Conservation (phyloP, 2,888 invertebrate genomes). For the Graphium colonna region DNA sequence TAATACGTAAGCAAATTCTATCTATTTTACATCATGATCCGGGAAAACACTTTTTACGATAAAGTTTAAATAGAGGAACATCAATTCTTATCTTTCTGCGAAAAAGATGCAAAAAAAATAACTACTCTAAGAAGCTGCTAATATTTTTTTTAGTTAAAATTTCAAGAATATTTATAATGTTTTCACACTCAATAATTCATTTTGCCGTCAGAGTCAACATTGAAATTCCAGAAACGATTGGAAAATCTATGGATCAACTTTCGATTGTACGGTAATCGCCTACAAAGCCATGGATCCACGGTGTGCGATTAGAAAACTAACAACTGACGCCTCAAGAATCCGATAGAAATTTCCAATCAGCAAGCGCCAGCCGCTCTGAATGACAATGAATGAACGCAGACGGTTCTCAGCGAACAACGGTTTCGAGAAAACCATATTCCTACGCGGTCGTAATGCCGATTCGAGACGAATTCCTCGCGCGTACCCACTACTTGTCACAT, state of each 20-base stretch:
- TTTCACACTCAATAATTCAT: background rate
- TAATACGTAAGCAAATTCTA: too few relatives aligned
- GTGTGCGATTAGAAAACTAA: slow-evolving; percentile 40
- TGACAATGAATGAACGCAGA: slow-evolving; percentile 55
- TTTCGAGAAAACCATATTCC: slow-evolving; percentile 76
- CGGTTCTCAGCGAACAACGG: slow-evolving; percentile 67
- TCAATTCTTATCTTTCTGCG: too few relatives aligned
- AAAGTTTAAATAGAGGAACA: too few relatives aligned
- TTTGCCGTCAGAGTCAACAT: slow-evolving; percentile 1
- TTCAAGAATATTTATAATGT: too few relatives aligned
- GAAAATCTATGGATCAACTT: slow-evolving; percentile 24
- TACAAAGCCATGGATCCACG: slow-evolving; percentile 27
- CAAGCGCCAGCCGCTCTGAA: slow-evolving; percentile 58
- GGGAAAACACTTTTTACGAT: too few relatives aligned
- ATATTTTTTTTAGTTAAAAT: too few relatives aligned
- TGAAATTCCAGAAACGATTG: slow-evolving; percentile 15
- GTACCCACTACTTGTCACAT: slow-evolving; percentile 60
- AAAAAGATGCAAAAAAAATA: too few relatives aligned
- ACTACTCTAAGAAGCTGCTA: too few relatives aligned
- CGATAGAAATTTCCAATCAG: slow-evolving; percentile 61
- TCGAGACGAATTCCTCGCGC: slow-evolving; percentile 58
- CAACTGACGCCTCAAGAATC: slow-evolving; percentile 32
- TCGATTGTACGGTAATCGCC: slow-evolving; percentile 32
- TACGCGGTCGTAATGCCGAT: slow-evolving; percentile 63
- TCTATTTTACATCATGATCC: too few relatives aligned